Percentiles rank a stretch among this genome's conserved stretches.
These are phyloP conservation scores for Solenodon paradoxus DNA, from an alignment of 2,113 vertebrate species.

Conservation along the genomic window DNA sequence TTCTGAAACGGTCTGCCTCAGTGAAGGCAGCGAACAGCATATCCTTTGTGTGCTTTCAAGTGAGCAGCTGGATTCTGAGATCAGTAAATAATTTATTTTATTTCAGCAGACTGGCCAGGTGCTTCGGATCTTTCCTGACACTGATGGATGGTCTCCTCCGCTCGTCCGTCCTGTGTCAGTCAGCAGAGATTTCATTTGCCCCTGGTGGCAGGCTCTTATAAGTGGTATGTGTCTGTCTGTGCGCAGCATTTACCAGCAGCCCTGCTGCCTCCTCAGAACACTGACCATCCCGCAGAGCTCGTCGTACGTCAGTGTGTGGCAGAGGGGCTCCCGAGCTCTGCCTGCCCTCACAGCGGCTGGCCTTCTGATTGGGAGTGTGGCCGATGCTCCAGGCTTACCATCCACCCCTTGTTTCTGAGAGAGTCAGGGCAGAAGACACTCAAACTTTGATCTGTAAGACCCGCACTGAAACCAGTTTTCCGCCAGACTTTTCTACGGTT, in stretches of 20 bases:
- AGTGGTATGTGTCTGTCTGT: not conserved
- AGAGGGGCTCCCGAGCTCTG: not conserved
- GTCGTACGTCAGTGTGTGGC: rapidly evolving
- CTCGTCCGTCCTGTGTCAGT: conserved; percentile 48
- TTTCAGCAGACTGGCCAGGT: conserved; percentile 66
- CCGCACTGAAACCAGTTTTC: not conserved
- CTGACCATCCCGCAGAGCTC: not conserved
- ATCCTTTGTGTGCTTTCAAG: conserved; percentile 7
- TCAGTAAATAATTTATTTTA: conserved; percentile 73
- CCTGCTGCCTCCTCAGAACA: conserved; percentile 12
- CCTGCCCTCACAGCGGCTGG: not conserved
- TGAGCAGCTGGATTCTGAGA: conserved; percentile 61
- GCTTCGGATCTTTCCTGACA: conserved; percentile 59
- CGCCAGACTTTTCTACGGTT: not conserved
- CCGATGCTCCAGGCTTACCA: not conserved
- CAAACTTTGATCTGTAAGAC: not conserved
- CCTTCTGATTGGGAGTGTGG: not conserved
- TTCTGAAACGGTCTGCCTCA: not conserved
- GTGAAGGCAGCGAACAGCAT: not conserved
- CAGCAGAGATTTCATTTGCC: conserved; percentile 45
- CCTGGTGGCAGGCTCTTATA: conserved; percentile 19
- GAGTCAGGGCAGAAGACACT: not conserved
- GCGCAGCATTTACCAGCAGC: conserved; percentile 3
- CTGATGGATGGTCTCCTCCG: conserved; percentile 56
- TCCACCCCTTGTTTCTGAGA: not conserved